These are phyloP conservation scores for Alcedo atthis DNA, from an alignment of 2,797 vertebrate species.

Conservation along the genomic window DNA sequence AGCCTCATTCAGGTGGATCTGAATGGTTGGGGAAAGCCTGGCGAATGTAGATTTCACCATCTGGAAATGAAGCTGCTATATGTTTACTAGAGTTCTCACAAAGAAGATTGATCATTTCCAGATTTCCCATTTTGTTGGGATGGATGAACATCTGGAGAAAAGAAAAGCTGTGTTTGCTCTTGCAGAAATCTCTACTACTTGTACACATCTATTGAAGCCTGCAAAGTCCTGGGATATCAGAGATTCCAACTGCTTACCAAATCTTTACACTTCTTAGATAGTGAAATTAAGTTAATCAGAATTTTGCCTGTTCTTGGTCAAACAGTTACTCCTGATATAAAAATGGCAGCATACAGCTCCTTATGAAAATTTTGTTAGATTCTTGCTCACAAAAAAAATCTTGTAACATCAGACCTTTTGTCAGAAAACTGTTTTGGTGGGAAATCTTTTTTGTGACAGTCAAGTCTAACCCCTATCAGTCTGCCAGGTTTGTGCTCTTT, in stretches of 20 bases:
- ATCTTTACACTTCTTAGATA: background rate
- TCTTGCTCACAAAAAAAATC: background rate
- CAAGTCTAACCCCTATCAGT: background rate
- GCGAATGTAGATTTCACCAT: constrained; percentile 38
- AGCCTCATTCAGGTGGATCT: constrained; percentile 55
- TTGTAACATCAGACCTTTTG: background rate
- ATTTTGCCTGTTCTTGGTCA: background rate
- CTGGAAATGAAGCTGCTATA: constrained; percentile 60
- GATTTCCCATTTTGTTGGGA: constrained; percentile 42
- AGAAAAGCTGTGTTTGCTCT: background rate
- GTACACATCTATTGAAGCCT: background rate
- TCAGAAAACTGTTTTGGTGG: background rate
- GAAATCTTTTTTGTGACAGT: background rate
- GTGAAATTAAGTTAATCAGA: background rate
- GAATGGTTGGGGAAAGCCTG: background rate
- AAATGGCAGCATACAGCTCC: background rate
- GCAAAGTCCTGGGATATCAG: background rate
- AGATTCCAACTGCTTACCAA: background rate
- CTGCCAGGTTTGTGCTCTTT: background rate
- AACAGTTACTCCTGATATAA: background rate
- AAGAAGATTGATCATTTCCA: constrained; percentile 70
- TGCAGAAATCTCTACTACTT: constrained; percentile 23
- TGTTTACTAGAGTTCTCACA: constrained; percentile 63
- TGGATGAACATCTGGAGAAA: constrained; percentile 55
- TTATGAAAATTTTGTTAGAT: background rate